A percentile compares a stretch with the other conserved stretches of the same genome.
Evolutionary conservation across 2,888 invertebrate species (phyloP).

Genomic region (Quadroppia sp.): DNA sequence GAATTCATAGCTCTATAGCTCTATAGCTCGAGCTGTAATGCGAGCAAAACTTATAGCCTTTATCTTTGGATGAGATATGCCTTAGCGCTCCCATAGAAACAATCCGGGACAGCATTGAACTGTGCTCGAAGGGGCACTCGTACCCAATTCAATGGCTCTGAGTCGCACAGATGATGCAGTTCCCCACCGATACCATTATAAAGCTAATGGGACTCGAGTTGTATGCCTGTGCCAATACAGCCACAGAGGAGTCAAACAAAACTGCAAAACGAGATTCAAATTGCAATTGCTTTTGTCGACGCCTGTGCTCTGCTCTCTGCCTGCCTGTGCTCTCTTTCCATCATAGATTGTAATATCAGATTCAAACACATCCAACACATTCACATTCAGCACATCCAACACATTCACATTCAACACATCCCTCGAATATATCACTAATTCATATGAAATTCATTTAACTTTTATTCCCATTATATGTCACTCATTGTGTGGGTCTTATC

Average conservation of each 20-base stretch:
- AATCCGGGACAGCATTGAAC: slow-evolving; percentile 1
- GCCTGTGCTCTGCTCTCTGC: slow-evolving; percentile 13
- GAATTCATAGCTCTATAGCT: neutral
- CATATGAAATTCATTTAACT: neutral
- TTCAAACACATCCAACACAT: no score
- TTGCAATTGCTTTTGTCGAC: neutral
- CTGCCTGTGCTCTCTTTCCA: neutral
- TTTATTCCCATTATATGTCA: slow-evolving; percentile 9
- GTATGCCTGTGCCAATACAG: neutral
- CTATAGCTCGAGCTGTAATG: neutral
- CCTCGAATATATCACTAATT: neutral
- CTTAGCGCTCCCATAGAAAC: slow-evolving; percentile 24
- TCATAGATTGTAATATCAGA: slow-evolving; percentile 22
- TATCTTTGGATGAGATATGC: slow-evolving; percentile 33
- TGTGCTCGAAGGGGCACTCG: slow-evolving; percentile 20
- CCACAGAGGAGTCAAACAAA: neutral
- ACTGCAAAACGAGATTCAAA: neutral
- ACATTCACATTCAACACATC: slow-evolving; percentile 28
- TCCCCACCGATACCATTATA: slow-evolving; percentile 16
- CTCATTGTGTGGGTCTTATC: slow-evolving; percentile 34
- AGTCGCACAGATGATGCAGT: slow-evolving; percentile 18
- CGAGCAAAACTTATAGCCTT: neutral
- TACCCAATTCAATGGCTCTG: neutral
- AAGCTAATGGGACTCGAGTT: neutral
- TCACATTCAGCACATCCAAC: no score